A percentile compares a stretch with the other conserved stretches of the same genome.
Conservation (phyloP, 2,888 invertebrate genomes). For the Hydrotaea cyrtoneurina region DNA sequence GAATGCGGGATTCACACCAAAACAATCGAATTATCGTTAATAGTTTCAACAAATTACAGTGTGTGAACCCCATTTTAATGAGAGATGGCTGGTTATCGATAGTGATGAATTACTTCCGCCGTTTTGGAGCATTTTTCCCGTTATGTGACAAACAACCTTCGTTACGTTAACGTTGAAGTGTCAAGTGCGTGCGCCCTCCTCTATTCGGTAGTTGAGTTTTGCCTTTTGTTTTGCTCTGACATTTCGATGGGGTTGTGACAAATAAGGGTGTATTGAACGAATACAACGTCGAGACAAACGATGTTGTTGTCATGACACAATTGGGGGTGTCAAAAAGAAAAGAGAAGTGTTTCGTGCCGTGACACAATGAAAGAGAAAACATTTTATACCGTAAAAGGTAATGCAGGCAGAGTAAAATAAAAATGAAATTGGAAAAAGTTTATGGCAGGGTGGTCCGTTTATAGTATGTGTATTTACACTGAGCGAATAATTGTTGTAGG, state of each 20-base stretch:
- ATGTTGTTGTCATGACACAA: neutral
- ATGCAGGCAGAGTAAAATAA: neutral
- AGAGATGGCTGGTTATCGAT: too few relatives aligned
- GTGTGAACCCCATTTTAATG: too few relatives aligned
- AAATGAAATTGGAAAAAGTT: too few relatives aligned
- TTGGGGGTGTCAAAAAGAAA: conserved; percentile 14
- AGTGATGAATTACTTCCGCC: neutral
- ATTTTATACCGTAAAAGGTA: conserved; percentile 15
- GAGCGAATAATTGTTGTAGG: too few relatives aligned
- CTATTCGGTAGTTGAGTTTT: neutral
- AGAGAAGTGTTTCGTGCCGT: neutral
- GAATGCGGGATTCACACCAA: too few relatives aligned
- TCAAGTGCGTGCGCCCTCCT: neutral
- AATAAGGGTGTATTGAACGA: conserved; percentile 31
- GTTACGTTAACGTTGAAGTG: neutral
- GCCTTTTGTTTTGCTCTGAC: conserved; percentile 32
- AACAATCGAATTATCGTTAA: too few relatives aligned
- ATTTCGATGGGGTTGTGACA: conserved; percentile 38
- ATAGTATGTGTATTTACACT: too few relatives aligned
- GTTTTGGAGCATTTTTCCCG: neutral
- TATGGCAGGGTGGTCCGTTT: too few relatives aligned
- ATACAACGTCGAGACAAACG: conserved; percentile 3
- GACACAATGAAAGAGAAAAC: conserved; percentile 22
- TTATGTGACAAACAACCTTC: conserved; percentile 37
- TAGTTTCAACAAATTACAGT: too few relatives aligned